phyloP scores from a whole-genome alignment of 2,888 invertebrate genomes.

The Pedicia rivosa region DNA sequence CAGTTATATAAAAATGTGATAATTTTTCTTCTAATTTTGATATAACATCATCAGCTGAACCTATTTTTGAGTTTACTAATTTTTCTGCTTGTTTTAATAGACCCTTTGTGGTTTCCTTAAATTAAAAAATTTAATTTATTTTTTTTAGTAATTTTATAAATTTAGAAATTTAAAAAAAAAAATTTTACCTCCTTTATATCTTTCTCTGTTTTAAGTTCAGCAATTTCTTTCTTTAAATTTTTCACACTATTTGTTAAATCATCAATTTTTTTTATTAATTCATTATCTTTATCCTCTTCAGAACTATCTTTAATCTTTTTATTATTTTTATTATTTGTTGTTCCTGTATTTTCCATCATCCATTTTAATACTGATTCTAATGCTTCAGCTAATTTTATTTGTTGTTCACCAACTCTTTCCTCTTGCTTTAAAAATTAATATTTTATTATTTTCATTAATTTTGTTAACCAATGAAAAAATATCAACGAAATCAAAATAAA shows the following conservation, averaged over 20 bases:
- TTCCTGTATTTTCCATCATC: conserved; percentile 25
- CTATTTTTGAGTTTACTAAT: conserved; percentile 17
- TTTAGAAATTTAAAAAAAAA: neutral
- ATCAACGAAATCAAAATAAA: too few species aligned
- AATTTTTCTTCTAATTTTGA: conserved; percentile 24
- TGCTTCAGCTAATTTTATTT: conserved; percentile 24
- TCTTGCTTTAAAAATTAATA: conserved; percentile 26
- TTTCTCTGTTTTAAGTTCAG: conserved; percentile 20
- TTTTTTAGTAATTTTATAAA: neutral
- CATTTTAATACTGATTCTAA: conserved; percentile 27
- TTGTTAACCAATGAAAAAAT: too few species aligned
- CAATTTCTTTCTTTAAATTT: conserved; percentile 22
- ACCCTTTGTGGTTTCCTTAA: conserved; percentile 17
- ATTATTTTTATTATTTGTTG: neutral
- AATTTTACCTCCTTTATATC: conserved; percentile 18
- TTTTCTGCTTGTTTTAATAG: conserved; percentile 21
- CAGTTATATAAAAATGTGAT: conserved; percentile 19
- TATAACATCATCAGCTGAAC: conserved; percentile 21
- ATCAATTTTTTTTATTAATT: conserved; percentile 21
- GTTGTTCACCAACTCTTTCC: conserved; percentile 26
- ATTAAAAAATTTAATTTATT: neutral
- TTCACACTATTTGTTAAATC: conserved; percentile 16
- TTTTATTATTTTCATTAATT: neutral
- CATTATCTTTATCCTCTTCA: conserved; percentile 8
- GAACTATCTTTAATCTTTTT: neutral